Evolutionary conservation across 2,797 vertebrate genomes (phyloP), one percentile per base, ranked within the genome.

Genomic region (Gymnoscopelus microlampas): DNA sequence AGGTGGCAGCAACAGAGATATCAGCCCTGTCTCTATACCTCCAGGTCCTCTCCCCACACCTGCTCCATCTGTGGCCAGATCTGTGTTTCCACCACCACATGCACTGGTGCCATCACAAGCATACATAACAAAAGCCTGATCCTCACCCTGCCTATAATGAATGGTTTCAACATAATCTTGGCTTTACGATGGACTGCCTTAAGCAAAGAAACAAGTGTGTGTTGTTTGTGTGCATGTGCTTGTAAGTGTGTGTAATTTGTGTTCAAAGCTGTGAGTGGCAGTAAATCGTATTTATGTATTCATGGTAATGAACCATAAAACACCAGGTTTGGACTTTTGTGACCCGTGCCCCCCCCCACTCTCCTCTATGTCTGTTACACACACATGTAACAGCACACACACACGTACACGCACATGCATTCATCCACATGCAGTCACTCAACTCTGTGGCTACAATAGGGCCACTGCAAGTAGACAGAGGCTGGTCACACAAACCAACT

Each of bases 401-500:
- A 55, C 53, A 55, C 19, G 14, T 19, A 55, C 53, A 55, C 53
- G 23, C 24, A 7, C 62, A 1, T 10, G 2, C 61, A 4, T 12
- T 3, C 48, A 35, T 26, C 13, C 35, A n/a, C 44, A 57, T 44
- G 39, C 39, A 44, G 7, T 44, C 39, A 44, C 39, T 44, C 8
- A 44, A 10, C 8, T 44, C 39, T 6, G 32, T 35, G 32, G 32
- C 32, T 44, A 9, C 39, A 44, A 44, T 44, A 76, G 81, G 72
- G 56, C 78, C 62, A 60, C 35, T 63, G 24, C 55, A 53, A 7
- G 3, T 60, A 51, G 49, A n/a, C 61, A 5, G 11, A 60, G 60
- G 65, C 13, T 59, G 60, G 63, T 71, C 61, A 67, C 70, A 73
- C 56, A 73, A 71, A 74, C 58, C 59, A 71, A 48, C 62, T 70